Evolutionary conservation across 2,888 invertebrate species (phyloP).

Genomic region (Glaucopsyche alexis): DNA sequence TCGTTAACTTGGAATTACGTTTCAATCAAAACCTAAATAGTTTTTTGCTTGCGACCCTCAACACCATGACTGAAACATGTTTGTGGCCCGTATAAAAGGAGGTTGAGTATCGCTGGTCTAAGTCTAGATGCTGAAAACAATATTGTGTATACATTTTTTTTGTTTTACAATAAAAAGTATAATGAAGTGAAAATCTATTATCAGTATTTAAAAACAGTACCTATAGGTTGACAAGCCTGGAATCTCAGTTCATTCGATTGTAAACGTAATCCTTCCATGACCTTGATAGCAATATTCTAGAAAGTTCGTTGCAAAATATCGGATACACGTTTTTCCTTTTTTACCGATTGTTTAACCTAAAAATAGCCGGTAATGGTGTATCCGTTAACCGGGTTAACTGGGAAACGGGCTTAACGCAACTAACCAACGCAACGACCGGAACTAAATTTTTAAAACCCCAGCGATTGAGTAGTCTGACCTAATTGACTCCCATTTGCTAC

Average conservation of each 20-base stretch:
- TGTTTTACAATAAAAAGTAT: too few species aligned
- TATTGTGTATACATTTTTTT: too few species aligned
- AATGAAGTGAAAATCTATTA: too few species aligned
- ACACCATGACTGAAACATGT: too few species aligned
- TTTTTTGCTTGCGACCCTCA: too few species aligned
- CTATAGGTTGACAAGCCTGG: too few species aligned
- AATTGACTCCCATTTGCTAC: not conserved
- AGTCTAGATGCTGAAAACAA: too few species aligned
- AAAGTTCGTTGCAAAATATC: not conserved
- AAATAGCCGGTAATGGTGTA: constrained; percentile 7
- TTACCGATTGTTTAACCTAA: not conserved
- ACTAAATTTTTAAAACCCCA: not conserved
- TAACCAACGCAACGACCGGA: constrained; percentile 19
- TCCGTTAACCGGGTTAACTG: constrained; percentile 1
- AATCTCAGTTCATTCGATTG: not conserved
- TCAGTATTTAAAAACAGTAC: too few species aligned
- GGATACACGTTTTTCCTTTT: not conserved
- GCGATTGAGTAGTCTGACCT: constrained; percentile 7
- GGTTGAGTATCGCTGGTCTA: too few species aligned
- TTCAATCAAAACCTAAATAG: too few species aligned
- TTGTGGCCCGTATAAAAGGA: too few species aligned
- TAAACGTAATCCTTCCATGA: not conserved
- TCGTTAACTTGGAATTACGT: too few species aligned
- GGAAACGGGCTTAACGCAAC: constrained; percentile 9
- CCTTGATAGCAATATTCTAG: constrained; percentile 3